A percentile compares a stretch with the other conserved stretches of the same genome.
These are phyloP conservation scores for Euthynnus affinis DNA, from an alignment of 2,797 vertebrate species.

Conservation along the genomic window DNA sequence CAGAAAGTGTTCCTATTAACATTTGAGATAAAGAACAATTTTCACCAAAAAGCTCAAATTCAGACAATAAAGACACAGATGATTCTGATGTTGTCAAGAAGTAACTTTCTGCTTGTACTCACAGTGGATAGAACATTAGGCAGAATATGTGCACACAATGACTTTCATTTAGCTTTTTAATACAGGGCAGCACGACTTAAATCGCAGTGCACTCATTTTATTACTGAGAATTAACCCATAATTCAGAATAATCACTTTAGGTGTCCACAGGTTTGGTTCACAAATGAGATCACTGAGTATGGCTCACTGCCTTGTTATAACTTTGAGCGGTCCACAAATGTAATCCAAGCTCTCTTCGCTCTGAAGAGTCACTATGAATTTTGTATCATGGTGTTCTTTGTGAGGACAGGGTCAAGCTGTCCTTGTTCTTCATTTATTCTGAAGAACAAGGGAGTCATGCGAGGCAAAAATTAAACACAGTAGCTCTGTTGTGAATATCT, in stretches of 20 bases:
- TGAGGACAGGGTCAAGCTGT: slow-evolving; percentile 59
- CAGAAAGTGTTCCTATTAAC: slow-evolving; percentile 11
- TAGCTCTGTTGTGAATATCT: slow-evolving; percentile 68
- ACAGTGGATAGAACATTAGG: slow-evolving; percentile 19
- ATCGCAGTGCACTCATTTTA: slow-evolving; percentile 34
- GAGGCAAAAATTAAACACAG: slow-evolving; percentile 58
- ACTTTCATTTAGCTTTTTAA: slow-evolving; percentile 29
- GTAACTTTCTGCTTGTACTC: slow-evolving; percentile 8
- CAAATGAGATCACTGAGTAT: slow-evolving; percentile 25
- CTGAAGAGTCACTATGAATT: slow-evolving; percentile 37
- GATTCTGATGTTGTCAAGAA: slow-evolving; percentile 11
- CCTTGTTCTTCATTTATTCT: slow-evolving; percentile 62
- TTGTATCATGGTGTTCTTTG: slow-evolving; percentile 28
- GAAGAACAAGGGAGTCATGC: slow-evolving; percentile 50
- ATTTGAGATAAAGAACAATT: slow-evolving; percentile 17
- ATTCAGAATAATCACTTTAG: slow-evolving; percentile 41
- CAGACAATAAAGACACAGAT: slow-evolving; percentile 12
- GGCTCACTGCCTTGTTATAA: slow-evolving; percentile 23
- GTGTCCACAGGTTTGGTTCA: neutral
- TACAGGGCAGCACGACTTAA: slow-evolving; percentile 11
- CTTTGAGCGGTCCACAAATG: slow-evolving; percentile 18
- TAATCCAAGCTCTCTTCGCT: slow-evolving; percentile 15
- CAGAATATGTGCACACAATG: neutral
- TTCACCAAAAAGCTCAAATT: slow-evolving; percentile 10
- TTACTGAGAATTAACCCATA: slow-evolving; percentile 43